Evolutionary conservation across 2,888 invertebrate genomes (phyloP).

Genomic region (Tolmerus cingulatus): DNA sequence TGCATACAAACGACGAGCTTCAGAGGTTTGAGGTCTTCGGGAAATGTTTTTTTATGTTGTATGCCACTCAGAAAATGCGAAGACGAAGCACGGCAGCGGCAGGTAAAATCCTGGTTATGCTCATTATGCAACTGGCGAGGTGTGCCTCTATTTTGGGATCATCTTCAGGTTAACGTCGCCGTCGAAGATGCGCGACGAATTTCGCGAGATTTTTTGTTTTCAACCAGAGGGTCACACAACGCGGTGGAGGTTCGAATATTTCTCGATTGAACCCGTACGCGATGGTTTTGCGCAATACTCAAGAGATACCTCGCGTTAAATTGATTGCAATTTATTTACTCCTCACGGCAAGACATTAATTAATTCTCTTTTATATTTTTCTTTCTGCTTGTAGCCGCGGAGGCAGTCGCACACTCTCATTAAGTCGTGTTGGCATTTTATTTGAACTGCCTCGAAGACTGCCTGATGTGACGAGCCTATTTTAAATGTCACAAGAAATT

Average conservation of each 20-base stretch:
- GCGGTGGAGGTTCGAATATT: neutral
- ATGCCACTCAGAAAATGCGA: neutral
- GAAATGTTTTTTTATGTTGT: neutral
- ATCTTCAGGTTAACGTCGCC: neutral
- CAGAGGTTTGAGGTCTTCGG: neutral
- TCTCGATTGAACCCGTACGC: neutral
- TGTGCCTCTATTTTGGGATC: conserved; percentile 8
- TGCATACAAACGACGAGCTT: neutral
- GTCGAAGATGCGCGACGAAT: neutral
- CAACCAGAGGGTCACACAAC: neutral
- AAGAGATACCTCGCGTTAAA: neutral
- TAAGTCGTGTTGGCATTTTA: neutral
- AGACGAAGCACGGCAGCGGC: neutral
- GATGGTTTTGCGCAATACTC: neutral
- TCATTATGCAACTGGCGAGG: neutral
- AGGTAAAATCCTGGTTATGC: neutral
- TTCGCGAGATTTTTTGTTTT: neutral
- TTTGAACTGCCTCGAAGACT: neutral
- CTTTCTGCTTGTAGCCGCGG: neutral
- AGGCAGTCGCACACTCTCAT: neutral
- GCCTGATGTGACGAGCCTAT: neutral
- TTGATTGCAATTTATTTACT: neutral
- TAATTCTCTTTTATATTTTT: neutral
- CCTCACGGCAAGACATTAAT: neutral
- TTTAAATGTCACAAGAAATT: neutral